phyloP scores from a whole-genome alignment of 1,140 invertebrate species.

The Nasonia giraulti region DNA sequence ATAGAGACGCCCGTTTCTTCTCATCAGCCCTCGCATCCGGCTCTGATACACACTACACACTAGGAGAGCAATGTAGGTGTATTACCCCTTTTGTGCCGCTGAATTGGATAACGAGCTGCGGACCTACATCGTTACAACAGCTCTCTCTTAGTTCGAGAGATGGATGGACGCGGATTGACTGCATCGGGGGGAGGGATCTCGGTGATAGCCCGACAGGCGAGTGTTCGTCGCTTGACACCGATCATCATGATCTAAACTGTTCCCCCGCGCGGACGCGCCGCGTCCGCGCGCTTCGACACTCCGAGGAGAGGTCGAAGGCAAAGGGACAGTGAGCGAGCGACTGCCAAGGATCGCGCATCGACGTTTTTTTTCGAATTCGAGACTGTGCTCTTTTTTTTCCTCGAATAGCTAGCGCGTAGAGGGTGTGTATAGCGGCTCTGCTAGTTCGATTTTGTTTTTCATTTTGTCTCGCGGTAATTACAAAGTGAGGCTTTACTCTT shows the following conservation, averaged over 20 bases:
- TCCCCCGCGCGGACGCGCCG: neutral
- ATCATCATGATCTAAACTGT: slow-evolving; percentile 16
- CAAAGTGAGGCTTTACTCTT: too few species aligned
- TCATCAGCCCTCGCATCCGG: slow-evolving; percentile 29
- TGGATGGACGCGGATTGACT: neutral
- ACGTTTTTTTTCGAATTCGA: neutral
- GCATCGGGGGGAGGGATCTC: neutral
- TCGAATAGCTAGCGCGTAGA: too few species aligned
- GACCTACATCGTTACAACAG: slow-evolving; percentile 39
- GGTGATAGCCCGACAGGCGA: neutral
- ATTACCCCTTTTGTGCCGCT: neutral
- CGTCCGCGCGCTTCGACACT: neutral
- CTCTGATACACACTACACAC: neutral
- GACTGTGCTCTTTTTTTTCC: neutral
- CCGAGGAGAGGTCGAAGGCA: neutral
- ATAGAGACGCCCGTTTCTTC: slow-evolving; percentile 25
- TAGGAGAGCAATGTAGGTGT: neutral
- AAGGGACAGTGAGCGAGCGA: slow-evolving; percentile 40
- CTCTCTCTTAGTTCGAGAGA: neutral
- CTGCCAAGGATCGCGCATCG: slow-evolving; percentile 47
- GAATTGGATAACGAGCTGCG: slow-evolving; percentile 47
- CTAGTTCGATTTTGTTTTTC: too few species aligned
- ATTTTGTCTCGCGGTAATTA: too few species aligned
- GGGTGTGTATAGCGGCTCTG: too few species aligned
- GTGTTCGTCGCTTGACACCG: slow-evolving; percentile 40